Base-by-base conservation (phyloP, 2,113 vertebrate genomes). In the Nematolebias whitei region DNA sequence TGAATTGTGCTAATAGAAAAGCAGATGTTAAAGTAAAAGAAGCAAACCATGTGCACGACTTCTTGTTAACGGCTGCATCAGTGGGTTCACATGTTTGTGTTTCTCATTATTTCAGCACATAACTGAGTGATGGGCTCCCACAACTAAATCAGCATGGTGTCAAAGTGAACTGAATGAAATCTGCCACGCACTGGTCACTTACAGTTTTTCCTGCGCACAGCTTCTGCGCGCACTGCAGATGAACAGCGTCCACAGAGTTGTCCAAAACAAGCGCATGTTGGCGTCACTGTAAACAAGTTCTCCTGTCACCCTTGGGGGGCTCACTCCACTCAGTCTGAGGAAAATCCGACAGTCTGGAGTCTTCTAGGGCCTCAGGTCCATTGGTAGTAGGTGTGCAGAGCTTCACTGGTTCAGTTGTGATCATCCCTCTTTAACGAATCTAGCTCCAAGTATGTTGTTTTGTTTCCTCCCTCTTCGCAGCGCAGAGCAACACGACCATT, bases 171-270 rank as follows among this genome's bases (percentile, higher is more conserved):
- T n/a, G n/a, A n/a, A n/a, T n/a, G n/a, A 26, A 7, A 73, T 48
- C 5, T 57, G 16, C 29, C 8, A 1, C n/a, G 16, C 49, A 26
- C 41, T 40, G 32, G 59, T 40, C 67, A 93, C 92, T 93, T 78
- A 93, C 92, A 85, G 88, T 76, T 85, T 84, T 20, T 90, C 87
- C 47, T 90, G 88, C 56, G 90, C 87, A 84, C 10, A 74, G 74
- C 84, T 58, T 66, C 63, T 71, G 80, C 70, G 84, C 71, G 86
- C 67, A 79, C 68, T 80, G 83, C 82, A 89, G 61, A 92, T 44
- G 74, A 81, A 82, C 74, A 91, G 78, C 76, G 78, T 89, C 91
- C 92, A 92, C 10, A 60, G 82, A 52, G 80, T 77, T 71, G 85
- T 84, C 80, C 80, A 39, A 68, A 78, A 76, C 69, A 23, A 76